Evolutionary conservation across 2,888 invertebrate genomes (phyloP), one percentile per base, ranked within the genome.

Genomic region (Villa cingulata): DNA sequence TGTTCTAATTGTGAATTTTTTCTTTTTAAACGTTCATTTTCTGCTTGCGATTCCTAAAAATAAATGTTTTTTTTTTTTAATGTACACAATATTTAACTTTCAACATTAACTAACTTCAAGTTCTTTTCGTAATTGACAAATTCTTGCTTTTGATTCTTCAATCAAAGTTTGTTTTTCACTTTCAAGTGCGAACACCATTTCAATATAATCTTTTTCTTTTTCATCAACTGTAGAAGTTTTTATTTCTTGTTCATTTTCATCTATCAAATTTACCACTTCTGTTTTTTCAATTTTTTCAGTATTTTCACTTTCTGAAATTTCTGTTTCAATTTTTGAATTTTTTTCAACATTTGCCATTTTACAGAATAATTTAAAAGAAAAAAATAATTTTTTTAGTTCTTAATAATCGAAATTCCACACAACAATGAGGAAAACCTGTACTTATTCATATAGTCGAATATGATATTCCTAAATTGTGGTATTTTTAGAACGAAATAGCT

Each of bases 141-240:
- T 62, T 52, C 64, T 55, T 52, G 59, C 59, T 41, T 65, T 64
- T 17, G 66, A 64, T 52, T 66, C 66, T 50, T 68, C 69, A 42
- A 68, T 54, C 48, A 68, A 51, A 36, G 62, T 59, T 40, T 67
- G 63, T 49, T 69, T 68, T 50, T 68, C 69, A 53, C 66, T 65
- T 57, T 68, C 68, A 52, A 68, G 57, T 40, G 59, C 56, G 51
- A 67, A 66, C 1, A 68, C 63, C 56, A 66, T 62, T 50, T 68
- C 68, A 23, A 68, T 59, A 40, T 69, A 57, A 38, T 68, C 67
- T 47, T 61, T 62, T 39, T 64, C 57, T 45, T 54, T 55, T 20
- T 48, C 49, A 37, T 29, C 46, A 20, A 36, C 19, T 46, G 41
- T 41, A 18, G 34, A 6, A 12, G 19, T 62, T 45, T 54, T 55